phyloP scores from a whole-genome alignment of 2,888 invertebrate genomes.

The Monopis laevigella region DNA sequence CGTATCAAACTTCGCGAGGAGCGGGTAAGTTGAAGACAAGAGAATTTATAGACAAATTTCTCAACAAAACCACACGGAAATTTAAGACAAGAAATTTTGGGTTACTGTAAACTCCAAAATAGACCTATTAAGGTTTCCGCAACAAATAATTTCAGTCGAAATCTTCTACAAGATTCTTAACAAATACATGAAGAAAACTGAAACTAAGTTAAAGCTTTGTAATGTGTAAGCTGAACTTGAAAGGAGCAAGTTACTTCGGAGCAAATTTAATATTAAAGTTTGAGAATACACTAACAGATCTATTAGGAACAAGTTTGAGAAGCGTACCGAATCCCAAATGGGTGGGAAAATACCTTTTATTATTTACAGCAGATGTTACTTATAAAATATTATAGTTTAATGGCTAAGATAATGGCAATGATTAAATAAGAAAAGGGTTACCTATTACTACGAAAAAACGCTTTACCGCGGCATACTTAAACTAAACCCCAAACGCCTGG shows the following conservation, averaged over 20 bases:
- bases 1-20: conserved; percentile 82
- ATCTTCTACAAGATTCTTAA: conserved; percentile 3
- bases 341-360: conserved; percentile 3
- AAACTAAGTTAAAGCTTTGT: conserved; percentile 13
- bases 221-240: conserved; percentile 9
- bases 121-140: conserved; percentile 1
- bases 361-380: no score
- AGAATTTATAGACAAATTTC: conserved; percentile 1
- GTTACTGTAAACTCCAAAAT: conserved; percentile 3
- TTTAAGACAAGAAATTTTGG: not conserved
- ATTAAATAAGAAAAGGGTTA: no score
- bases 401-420: no score
- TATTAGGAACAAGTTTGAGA: conserved; percentile 12
- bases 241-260: conserved; percentile 7
- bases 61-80: not conserved
- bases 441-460: no score
- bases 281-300: conserved; percentile 10
- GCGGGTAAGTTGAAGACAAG: conserved; percentile 69
- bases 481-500: no score
- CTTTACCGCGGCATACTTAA: no score
- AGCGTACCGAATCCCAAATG: conserved; percentile 1
- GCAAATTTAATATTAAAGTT: conserved; percentile 13
- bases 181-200: conserved; percentile 11
- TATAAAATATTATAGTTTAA: no score
- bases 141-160: conserved; percentile 7